Evolutionary conservation across 2,888 invertebrate genomes (phyloP), one percentile per base, ranked within the genome.

Genomic region (Tachystola acroxantha): DNA sequence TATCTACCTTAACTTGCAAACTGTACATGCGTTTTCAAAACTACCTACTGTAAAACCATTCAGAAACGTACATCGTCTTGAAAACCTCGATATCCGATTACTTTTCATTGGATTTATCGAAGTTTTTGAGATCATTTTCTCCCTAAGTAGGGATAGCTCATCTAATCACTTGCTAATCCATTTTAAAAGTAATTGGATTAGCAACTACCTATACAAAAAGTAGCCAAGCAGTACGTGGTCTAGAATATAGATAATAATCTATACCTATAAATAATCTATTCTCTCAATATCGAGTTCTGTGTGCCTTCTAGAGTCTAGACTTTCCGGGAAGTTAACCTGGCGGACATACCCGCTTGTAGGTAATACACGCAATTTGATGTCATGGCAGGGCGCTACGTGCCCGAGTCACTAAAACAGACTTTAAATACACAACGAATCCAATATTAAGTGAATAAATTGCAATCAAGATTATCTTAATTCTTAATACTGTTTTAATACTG

Each of bases 241-340:
- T 53, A 64, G 44, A 49, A 59, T 58, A 58, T 54, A 53, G 46
- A 39, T 48, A 46, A 48, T 57, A 64, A 33, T 33, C 43, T 48
- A 50, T 60, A 66, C 49, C 52, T 45, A 44, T 40, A 57, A 54
- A 58, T 57, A 35, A 40, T 50, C 56, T 53, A 50, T 50, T 27
- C 25, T 44, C 58, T 37, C 50, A 75, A 77, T 79, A 78, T 64
- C 64, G 60, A 67, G 69, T 72, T 72, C 79, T 76, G 72, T 49
- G 57, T 48, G 52, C 10, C 10, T 30, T 62, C 48, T 59, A 44
- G 35, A 42, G n/a, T n/a, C n/a, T n/a, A n/a, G n/a, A n/a, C n/a
- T n/a, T n/a, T n/a, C n/a, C n/a, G n/a, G n/a, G n/a, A n/a, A n/a
- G n/a, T n/a, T n/a, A n/a, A n/a, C n/a, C n/a, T n/a, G n/a, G n/a